Conservation (phyloP, 2,888 invertebrate genomes). For the Nycteola revayana region DNA sequence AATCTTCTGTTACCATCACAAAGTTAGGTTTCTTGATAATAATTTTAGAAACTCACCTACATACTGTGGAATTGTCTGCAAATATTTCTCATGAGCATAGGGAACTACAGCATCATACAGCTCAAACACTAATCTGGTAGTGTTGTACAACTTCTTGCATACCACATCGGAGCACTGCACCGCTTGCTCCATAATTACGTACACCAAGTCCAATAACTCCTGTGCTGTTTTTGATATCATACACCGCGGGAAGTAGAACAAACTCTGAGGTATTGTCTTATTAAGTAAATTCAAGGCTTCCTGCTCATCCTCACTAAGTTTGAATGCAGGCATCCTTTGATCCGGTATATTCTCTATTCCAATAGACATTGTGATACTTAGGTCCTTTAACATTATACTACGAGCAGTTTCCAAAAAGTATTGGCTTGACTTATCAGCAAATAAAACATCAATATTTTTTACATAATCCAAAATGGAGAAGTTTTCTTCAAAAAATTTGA, state of each 20-base stretch:
- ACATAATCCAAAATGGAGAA: constrained; percentile 85
- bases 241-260: constrained; percentile 78
- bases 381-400: constrained; percentile 89
- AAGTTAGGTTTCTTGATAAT: too few relatives aligned
- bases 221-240: constrained; percentile 83
- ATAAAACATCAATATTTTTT: constrained; percentile 87
- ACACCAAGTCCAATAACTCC: constrained; percentile 84
- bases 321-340: constrained; percentile 7
- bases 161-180: constrained; percentile 83
- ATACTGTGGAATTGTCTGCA: constrained; percentile 94
- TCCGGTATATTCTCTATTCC: constrained; percentile 71
- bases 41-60: constrained; percentile 82
- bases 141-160: constrained; percentile 85
- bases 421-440: constrained; percentile 89
- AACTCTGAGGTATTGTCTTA: constrained; percentile 65
- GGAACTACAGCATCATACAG: constrained; percentile 90
- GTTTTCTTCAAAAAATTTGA: constrained; percentile 80
- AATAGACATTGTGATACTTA: constrained; percentile 86
- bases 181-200: constrained; percentile 86
- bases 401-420: constrained; percentile 86
- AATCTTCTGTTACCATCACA: too few relatives aligned
- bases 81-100: constrained; percentile 88
- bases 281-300: constrained; percentile 67
- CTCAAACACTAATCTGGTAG: constrained; percentile 88
- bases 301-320: constrained; percentile 25